Conservation (phyloP, 53 echinoderm and acorn worm genomes). For the Antedon mediterranea region DNA sequence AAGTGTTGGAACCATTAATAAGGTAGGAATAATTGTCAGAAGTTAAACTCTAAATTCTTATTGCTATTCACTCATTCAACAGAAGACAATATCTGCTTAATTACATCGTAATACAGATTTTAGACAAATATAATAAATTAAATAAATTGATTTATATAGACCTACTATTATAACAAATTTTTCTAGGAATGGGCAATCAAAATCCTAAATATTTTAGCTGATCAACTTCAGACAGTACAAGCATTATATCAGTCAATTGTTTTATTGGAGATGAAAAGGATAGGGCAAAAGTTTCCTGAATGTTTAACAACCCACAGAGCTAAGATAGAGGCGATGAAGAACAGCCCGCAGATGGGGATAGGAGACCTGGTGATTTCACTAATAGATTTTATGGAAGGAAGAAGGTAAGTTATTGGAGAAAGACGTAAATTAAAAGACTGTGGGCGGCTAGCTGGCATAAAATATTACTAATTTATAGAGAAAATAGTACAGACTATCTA, state of each 20-base stretch:
- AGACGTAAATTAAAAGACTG: no score
- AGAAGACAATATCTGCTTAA: no score
- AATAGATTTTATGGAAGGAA: constrained; percentile 73
- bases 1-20: constrained; percentile 52
- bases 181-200: constrained; percentile 46
- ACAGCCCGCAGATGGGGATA: constrained; percentile 52
- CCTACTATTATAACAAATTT: not conserved
- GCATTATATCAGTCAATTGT: constrained; percentile 38
- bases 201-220: constrained; percentile 40
- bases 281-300: constrained; percentile 57
- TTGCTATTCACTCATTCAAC: no score
- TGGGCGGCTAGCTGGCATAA: no score
- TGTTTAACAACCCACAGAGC: constrained; percentile 40
- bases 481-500: no score
- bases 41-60: no score
- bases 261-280: constrained; percentile 64
- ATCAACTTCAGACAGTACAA: constrained; percentile 38
- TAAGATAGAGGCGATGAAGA: constrained; percentile 47
- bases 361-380: constrained; percentile 48
- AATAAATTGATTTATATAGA: not conserved
- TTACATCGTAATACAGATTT: not conserved
- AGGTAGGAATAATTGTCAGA: no score
- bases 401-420: constrained; percentile 62
- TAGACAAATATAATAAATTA: not conserved
- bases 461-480: no score